Conservation (phyloP, 2,113 vertebrate species). For the Paraplagusia blochii region DNA sequence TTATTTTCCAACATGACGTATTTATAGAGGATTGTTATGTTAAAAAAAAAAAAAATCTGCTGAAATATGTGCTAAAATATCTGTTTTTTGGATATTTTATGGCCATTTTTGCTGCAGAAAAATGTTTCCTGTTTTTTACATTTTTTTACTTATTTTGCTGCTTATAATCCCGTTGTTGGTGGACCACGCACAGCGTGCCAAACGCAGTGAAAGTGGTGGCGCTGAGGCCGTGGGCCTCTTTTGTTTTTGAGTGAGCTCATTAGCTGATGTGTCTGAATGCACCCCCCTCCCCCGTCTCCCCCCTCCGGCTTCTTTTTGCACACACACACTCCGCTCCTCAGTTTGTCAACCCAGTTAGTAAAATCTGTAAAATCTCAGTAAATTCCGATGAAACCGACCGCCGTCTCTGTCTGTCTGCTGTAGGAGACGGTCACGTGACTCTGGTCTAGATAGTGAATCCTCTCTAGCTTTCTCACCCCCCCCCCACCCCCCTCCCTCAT, state of each 20-base stretch:
- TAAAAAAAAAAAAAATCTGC: too few relatives aligned
- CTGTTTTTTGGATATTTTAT: background rate
- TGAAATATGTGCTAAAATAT: background rate
- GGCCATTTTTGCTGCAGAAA: background rate
- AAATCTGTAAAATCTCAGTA: too few relatives aligned
- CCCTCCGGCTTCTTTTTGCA: too few relatives aligned
- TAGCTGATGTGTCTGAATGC: constrained; percentile 34
- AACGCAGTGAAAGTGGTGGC: constrained; percentile 25
- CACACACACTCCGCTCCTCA: background rate
- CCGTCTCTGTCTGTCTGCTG: constrained; percentile 5
- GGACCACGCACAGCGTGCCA: background rate
- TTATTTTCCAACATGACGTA: too few relatives aligned
- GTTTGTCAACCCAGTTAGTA: too few relatives aligned
- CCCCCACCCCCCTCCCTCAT: constrained; percentile 4
- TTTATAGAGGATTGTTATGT: too few relatives aligned
- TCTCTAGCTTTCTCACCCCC: constrained; percentile 1
- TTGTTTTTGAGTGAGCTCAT: constrained; percentile 36
- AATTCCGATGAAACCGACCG: too few relatives aligned
- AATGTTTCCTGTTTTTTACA: background rate
- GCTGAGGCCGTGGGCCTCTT: constrained; percentile 10
- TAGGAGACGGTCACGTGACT: constrained; percentile 60
- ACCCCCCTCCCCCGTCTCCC: background rate
- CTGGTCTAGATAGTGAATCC: constrained; percentile 22
- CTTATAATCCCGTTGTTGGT: background rate
- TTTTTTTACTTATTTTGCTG: background rate